Percentiles rank a stretch among this genome's conserved stretches.
These are phyloP conservation scores for Boloria euphrosyne DNA, from an alignment of 2,888 invertebrate genomes.

Conservation along the genomic window DNA sequence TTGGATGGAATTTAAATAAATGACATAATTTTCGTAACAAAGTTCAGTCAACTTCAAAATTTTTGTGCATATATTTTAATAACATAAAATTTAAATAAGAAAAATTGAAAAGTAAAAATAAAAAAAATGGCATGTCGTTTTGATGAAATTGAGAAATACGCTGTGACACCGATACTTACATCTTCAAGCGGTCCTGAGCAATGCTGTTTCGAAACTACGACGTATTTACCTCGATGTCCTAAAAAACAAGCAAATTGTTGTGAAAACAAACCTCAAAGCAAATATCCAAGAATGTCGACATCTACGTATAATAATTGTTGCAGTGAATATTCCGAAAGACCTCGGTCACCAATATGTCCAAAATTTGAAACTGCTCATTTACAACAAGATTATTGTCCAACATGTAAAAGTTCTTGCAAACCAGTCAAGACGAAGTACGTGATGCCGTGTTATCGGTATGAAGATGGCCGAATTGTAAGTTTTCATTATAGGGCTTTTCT, in stretches of 20 bases:
- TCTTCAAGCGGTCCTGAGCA: constrained; percentile 48
- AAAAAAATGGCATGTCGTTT: constrained; percentile 60
- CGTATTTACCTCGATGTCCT: constrained; percentile 58
- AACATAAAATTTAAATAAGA: constrained; percentile 25
- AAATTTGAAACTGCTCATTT: constrained; percentile 12
- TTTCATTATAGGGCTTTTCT: background rate
- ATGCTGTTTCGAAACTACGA: constrained; percentile 49
- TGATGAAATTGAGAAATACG: constrained; percentile 54
- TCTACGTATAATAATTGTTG: constrained; percentile 31
- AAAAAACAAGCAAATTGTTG: constrained; percentile 51
- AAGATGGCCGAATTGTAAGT: constrained; percentile 78
- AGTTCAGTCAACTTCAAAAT: constrained; percentile 1
- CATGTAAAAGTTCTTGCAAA: constrained; percentile 42
- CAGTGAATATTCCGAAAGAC: constrained; percentile 29
- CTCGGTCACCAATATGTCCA: background rate
- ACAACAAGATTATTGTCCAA: constrained; percentile 36
- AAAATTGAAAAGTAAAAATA: constrained; percentile 29
- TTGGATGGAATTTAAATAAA: constrained; percentile 1
- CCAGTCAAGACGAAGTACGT: constrained; percentile 60
- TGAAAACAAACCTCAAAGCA: constrained; percentile 45
- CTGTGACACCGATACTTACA: constrained; percentile 60
- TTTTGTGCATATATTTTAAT: constrained; percentile 9
- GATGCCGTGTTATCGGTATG: constrained; percentile 75
- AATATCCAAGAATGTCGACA: constrained; percentile 17
- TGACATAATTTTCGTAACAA: constrained; percentile 6